Base-by-base conservation (phyloP, 2,888 invertebrate species). In the Dyspetes luteomarginatus region DNA sequence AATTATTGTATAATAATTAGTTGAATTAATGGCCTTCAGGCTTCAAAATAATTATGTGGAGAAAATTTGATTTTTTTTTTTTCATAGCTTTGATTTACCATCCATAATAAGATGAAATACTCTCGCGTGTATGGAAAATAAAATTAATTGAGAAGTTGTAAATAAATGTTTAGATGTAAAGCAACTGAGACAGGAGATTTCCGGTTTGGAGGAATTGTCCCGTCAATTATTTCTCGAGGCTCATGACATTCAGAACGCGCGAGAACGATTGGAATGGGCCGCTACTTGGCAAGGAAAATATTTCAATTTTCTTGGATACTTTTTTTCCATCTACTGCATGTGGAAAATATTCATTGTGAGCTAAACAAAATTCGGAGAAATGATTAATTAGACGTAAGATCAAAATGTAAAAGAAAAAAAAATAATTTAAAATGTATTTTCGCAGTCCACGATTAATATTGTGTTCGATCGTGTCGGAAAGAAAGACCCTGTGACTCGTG, bases 321-420 rank as follows among this genome's bases (percentile, higher is more conserved):
- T 99, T 92, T 99, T 99, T 93, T 99, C 99, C 1, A 93, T 98
- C 0, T 99, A 99, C 90, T 99, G 99, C 92, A 94, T 98, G 80
- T 99, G 99, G 98, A 99, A 99, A 94, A 99, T 99, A 91, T 97
- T 99, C 92, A 99, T 99, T 92, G 98, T 98, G 92, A 95, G 97
- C 94, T 45, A 15, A 3, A 60, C 24, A 45, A 5, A 7, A 48
- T 55, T 26, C 22, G 2, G 15, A 15, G 4, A 64, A 5, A 55
- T 76, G 24, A 52, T 52, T 9, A 26, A 41, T n/a, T 1, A 12
- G 9, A 9, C 19, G 28, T n/a, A n/a, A n/a, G 36, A 26, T 55
- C 12, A 43, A 43, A 28, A 4, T n/a, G 0, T 4, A 56, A 45
- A 15, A 68, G 5, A 43, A 56, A 60, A 22, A 52, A 41, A 52